Percentiles rank a stretch among this genome's conserved stretches.
These are phyloP conservation scores for Aleiodes testaceus DNA, from an alignment of 2,888 invertebrate species.

Conservation along the genomic window DNA sequence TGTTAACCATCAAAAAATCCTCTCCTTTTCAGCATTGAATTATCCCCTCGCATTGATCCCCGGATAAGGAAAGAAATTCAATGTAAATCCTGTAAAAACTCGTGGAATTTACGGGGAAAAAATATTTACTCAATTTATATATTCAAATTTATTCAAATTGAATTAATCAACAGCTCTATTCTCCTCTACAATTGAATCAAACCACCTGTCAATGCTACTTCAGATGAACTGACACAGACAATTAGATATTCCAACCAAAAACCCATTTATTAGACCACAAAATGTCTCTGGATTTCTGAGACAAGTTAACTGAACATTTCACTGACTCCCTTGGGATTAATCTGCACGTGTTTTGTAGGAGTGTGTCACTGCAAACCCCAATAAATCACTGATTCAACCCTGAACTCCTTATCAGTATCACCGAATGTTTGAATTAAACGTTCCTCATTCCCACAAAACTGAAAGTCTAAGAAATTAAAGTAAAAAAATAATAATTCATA, in stretches of 20 bases:
- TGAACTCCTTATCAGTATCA: slow-evolving; percentile 1
- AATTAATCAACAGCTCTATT: background rate
- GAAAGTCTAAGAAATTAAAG: too few relatives aligned
- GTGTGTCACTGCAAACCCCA: slow-evolving; percentile 48
- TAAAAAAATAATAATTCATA: too few relatives aligned
- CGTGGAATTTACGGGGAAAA: too few relatives aligned
- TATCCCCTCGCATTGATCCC: too few relatives aligned
- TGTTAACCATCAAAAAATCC: too few relatives aligned
- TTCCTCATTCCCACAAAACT: too few relatives aligned
- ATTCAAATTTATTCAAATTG: too few relatives aligned
- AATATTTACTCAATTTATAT: too few relatives aligned
- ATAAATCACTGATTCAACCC: slow-evolving; percentile 49
- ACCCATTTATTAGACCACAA: slow-evolving; percentile 4
- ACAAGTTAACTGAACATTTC: slow-evolving; percentile 40
- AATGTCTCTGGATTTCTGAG: slow-evolving; percentile 8
- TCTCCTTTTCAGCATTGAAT: too few relatives aligned
- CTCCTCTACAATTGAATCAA: slow-evolving; percentile 8
- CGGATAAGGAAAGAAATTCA: too few relatives aligned
- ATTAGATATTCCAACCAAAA: background rate
- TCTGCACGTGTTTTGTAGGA: slow-evolving; percentile 38
- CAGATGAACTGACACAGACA: background rate
- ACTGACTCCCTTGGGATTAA: slow-evolving; percentile 46
- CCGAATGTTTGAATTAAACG: background rate
- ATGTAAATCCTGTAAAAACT: too few relatives aligned
- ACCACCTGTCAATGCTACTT: background rate